phyloP scores from a whole-genome alignment of 35 echinoderm and acorn worm genomes.

The Lytechinus variegatus region DNA sequence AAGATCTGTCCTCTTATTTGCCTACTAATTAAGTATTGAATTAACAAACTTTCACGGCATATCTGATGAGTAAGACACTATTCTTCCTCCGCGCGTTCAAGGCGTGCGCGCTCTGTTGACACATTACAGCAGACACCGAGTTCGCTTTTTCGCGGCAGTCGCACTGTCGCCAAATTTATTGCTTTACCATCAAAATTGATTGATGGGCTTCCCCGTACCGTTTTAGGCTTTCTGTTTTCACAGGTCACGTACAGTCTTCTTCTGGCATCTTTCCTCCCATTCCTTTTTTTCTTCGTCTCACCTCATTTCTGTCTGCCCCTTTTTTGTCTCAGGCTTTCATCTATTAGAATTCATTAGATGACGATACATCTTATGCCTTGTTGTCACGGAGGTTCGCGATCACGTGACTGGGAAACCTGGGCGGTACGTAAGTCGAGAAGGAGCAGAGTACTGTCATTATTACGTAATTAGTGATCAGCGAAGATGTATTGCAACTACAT shows the following conservation, averaged over 20 bases:
- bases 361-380: neutral
- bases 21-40: neutral
- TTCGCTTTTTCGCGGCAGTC: slow-evolving; percentile 46
- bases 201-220: slow-evolving; percentile 35
- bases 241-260: slow-evolving; percentile 39
- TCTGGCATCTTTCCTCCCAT: neutral
- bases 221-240: slow-evolving; percentile 53
- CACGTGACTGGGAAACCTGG: neutral
- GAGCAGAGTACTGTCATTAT: neutral
- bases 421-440: neutral
- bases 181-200: slow-evolving; percentile 51
- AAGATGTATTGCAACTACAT: neutral
- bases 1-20: neutral
- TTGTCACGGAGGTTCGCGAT: neutral
- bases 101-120: slow-evolving; percentile 28
- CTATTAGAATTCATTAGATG: neutral
- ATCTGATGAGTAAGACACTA: neutral
- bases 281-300: neutral
- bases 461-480: neutral
- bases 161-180: slow-evolving; percentile 54
- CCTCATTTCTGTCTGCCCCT: neutral
- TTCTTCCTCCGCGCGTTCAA: neutral
- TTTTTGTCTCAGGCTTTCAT: neutral
- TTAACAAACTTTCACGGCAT: neutral
- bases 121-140: slow-evolving; percentile 37